Percentiles rank a stretch among this genome's conserved stretches.
These are phyloP conservation scores for Liposcelis brunnea DNA, from an alignment of 2,888 invertebrate genomes.

Conservation along the genomic window DNA sequence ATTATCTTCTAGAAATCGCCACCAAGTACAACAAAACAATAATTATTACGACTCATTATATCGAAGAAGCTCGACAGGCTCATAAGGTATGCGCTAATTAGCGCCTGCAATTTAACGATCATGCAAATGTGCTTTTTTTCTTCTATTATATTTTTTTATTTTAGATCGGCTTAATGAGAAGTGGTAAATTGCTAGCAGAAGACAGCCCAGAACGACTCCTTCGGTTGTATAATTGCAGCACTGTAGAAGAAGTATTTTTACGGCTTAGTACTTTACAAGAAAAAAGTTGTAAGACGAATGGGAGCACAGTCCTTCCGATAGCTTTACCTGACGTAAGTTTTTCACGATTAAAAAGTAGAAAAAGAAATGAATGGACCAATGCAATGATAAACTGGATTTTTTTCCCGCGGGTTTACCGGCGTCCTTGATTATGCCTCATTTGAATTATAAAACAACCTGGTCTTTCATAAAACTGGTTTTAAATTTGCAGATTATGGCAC, in stretches of 20 bases:
- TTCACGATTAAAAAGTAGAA: too few species aligned
- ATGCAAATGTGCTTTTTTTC: neutral
- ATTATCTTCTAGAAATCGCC: constrained; percentile 57
- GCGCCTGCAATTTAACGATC: neutral
- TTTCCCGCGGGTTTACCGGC: too few species aligned
- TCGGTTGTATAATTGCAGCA: constrained; percentile 45
- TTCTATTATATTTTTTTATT: constrained; percentile 13
- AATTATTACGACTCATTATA: constrained; percentile 87
- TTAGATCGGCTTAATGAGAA: constrained; percentile 79
- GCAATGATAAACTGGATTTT: too few species aligned
- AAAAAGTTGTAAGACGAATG: constrained; percentile 18
- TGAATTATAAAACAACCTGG: too few species aligned
- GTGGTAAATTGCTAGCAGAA: constrained; percentile 71
- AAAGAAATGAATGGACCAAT: constrained; percentile 16
- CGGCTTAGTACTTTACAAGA: constrained; percentile 50
- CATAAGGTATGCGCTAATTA: constrained; percentile 39
- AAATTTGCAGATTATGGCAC: too few species aligned
- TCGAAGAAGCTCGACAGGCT: constrained; percentile 77
- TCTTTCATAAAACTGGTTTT: too few species aligned
- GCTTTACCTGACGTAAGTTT: too few species aligned
- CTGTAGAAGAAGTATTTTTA: constrained; percentile 77
- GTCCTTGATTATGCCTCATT: too few species aligned
- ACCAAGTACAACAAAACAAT: constrained; percentile 54
- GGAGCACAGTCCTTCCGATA: too few species aligned
- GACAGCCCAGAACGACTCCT: constrained; percentile 60